Conservation (phyloP, 2,113 vertebrate species). For the Callipepla californica region DNA sequence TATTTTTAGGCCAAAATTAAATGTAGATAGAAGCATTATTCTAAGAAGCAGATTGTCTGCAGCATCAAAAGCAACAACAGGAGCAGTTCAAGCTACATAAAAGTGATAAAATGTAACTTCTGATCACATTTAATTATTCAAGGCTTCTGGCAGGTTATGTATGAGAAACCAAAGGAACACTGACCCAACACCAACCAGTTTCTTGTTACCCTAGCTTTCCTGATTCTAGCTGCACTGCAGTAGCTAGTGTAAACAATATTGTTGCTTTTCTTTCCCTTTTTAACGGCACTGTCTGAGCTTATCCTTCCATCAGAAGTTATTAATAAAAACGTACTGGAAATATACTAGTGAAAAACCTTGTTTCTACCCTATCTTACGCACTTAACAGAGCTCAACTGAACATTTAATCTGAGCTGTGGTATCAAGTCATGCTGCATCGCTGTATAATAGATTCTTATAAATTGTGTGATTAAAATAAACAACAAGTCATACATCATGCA, state of each 20-base stretch:
- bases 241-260: background rate
- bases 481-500: background rate
- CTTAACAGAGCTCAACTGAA: background rate
- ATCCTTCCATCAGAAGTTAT: constrained; percentile 37
- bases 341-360: background rate
- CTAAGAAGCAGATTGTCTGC: background rate
- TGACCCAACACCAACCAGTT: background rate
- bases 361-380: background rate
- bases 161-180: background rate
- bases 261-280: background rate
- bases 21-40: background rate
- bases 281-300: background rate
- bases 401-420: background rate
- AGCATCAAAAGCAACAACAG: background rate
- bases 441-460: background rate
- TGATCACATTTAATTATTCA: background rate
- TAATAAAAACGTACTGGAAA: background rate
- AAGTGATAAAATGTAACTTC: background rate
- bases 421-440: background rate
- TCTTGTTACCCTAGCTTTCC: background rate
- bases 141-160: background rate
- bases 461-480: constrained; percentile 20
- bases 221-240: background rate
- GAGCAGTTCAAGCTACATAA: background rate
- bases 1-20: background rate